These are phyloP conservation scores for Enteromius viviparus DNA, from an alignment of 2,797 vertebrate genomes.

Conservation along the genomic window DNA sequence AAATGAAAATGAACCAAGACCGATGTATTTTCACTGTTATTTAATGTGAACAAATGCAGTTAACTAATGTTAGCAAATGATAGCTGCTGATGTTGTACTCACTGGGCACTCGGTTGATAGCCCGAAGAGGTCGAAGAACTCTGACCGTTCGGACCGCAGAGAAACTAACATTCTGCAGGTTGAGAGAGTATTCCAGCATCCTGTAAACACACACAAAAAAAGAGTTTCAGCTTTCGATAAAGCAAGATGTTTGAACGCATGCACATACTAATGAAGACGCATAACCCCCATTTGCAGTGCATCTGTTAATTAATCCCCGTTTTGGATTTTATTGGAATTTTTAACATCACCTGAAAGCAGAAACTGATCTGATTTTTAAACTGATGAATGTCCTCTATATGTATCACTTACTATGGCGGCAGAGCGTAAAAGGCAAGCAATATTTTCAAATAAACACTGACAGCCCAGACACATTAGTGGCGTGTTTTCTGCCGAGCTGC, in stretches of 20 bases:
- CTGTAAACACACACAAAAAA: slow-evolving; percentile 71
- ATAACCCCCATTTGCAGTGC: neutral
- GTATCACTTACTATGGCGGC: neutral
- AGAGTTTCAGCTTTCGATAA: neutral
- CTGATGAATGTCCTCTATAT: slow-evolving; percentile 12
- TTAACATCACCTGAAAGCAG: slow-evolving; percentile 14
- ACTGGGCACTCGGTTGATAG: slow-evolving; percentile 99
- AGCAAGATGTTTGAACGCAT: slow-evolving; percentile 13
- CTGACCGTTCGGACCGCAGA: slow-evolving; percentile 95
- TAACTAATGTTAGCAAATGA: neutral
- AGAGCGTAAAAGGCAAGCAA: slow-evolving; percentile 13
- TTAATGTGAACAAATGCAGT: neutral
- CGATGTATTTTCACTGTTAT: neutral
- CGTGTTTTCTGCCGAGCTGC: neutral
- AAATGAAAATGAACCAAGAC: no score
- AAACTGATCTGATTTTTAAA: neutral
- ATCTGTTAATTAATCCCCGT: neutral
- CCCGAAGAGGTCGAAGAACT: slow-evolving; percentile 93
- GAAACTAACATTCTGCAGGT: slow-evolving; percentile 97
- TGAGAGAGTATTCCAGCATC: slow-evolving; percentile 99
- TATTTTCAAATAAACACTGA: slow-evolving; percentile 30
- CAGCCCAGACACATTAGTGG: slow-evolving; percentile 30
- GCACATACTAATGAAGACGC: neutral
- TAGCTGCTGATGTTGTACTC: slow-evolving; percentile 73
- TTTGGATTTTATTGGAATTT: slow-evolving; percentile 4